phyloP scores from a whole-genome alignment of 1,140 invertebrate genomes.

The Metopolophium dirhodum region DNA sequence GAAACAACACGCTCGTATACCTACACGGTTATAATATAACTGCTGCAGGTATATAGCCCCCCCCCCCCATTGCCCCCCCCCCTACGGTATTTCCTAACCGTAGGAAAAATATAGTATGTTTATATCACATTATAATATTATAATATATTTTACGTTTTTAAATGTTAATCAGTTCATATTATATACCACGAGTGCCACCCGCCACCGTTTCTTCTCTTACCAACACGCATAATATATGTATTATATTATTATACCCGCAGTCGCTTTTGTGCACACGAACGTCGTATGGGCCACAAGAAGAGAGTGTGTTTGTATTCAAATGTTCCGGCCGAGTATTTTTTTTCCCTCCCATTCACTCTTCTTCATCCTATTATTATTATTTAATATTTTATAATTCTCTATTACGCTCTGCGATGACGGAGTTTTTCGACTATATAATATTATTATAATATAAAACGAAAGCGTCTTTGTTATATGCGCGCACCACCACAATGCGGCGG shows the following conservation, averaged over 20 bases:
- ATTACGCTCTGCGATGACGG: background rate
- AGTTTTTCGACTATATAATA: conserved; percentile 13
- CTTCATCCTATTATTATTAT: background rate
- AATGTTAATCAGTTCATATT: conserved; percentile 37
- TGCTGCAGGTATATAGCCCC: background rate
- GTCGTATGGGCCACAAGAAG: background rate
- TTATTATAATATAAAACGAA: background rate
- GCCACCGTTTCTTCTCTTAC: background rate
- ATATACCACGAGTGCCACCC: background rate
- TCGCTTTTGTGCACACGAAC: conserved; percentile 35
- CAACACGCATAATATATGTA: background rate
- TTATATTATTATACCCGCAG: background rate
- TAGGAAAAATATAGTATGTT: background rate
- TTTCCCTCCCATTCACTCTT: background rate
- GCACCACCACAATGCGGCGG: no score
- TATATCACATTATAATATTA: background rate
- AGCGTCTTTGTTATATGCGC: background rate
- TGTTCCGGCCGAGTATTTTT: conserved; percentile 22
- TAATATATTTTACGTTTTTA: conserved; percentile 8
- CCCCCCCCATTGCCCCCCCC: background rate
- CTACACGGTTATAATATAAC: background rate
- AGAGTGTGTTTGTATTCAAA: conserved; percentile 47
- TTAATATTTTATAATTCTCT: background rate
- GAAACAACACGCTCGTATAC: conserved; percentile 20
- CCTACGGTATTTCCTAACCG: no score